Evolutionary conservation across 2,113 vertebrate species (phyloP).

Genomic region (Ciconia maguari): DNA sequence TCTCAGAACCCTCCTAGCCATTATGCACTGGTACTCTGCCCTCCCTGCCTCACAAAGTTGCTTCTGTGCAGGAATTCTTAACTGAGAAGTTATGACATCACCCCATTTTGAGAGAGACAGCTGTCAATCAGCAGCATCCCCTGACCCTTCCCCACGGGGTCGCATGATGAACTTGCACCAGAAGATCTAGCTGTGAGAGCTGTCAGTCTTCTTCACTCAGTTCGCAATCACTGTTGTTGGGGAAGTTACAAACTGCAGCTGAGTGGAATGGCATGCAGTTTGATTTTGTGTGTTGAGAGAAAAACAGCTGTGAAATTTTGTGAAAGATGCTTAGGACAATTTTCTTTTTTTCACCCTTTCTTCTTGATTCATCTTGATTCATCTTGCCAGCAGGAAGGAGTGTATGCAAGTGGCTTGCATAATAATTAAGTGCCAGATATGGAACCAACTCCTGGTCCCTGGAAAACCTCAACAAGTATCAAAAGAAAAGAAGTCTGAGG

Average conservation of each 20-base stretch:
- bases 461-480: neutral
- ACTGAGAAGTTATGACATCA: neutral
- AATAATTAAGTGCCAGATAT: neutral
- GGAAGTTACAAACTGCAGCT: neutral
- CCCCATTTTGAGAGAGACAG: neutral
- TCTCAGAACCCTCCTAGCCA: neutral
- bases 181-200: neutral
- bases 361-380: neutral
- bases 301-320: neutral
- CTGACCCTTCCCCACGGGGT: neutral
- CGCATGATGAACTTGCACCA: neutral
- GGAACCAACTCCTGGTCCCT: neutral
- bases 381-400: neutral
- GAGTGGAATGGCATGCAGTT: neutral
- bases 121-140: neutral
- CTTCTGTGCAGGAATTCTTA: neutral
- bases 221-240: neutral
- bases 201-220: neutral
- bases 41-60: neutral
- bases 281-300: neutral
- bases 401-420: neutral
- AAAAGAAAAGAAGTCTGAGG: constrained; percentile 23
- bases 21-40: neutral
- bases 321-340: neutral
- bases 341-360: neutral